phyloP scores from a whole-genome alignment of 1,140 invertebrate genomes.

The Drosophila takahashii region DNA sequence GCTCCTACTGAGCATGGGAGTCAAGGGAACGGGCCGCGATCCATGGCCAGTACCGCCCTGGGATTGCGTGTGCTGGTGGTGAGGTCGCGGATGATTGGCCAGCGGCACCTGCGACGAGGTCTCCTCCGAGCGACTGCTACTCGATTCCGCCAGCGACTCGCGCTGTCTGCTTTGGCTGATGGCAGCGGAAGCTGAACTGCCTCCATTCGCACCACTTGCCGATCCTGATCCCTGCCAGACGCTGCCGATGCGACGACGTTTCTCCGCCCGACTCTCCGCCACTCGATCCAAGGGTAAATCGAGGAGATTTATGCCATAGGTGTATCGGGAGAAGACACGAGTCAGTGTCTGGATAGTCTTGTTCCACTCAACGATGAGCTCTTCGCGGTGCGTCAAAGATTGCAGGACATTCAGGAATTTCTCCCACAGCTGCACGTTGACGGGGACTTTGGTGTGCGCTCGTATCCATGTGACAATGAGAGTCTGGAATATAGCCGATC shows the following conservation, averaged over 20 bases:
- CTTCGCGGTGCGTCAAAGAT: slow-evolving; percentile 96
- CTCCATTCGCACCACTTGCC: slow-evolving; percentile 37
- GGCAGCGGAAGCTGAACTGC: background rate
- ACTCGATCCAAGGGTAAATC: slow-evolving; percentile 94
- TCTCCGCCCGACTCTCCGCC: slow-evolving; percentile 91
- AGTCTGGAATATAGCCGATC: slow-evolving; percentile 97
- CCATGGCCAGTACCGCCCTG: slow-evolving; percentile 52
- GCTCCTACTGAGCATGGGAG: slow-evolving; percentile 85
- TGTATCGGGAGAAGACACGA: slow-evolving; percentile 95
- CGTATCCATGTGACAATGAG: slow-evolving; percentile 99
- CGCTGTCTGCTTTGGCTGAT: slow-evolving; percentile 42
- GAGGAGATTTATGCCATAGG: slow-evolving; percentile 96
- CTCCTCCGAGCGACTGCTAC: slow-evolving; percentile 77
- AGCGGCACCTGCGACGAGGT: slow-evolving; percentile 55
- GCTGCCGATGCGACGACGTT: slow-evolving; percentile 87
- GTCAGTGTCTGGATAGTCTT: slow-evolving; percentile 99
- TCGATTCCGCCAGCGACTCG: slow-evolving; percentile 63
- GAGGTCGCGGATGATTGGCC: slow-evolving; percentile 42
- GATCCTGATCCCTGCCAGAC: slow-evolving; percentile 83
- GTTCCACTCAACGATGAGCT: slow-evolving; percentile 98
- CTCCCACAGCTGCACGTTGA: slow-evolving; percentile 96
- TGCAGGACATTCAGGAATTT: slow-evolving; percentile 95
- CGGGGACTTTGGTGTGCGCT: slow-evolving; percentile 97
- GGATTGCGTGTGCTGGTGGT: slow-evolving; percentile 71
- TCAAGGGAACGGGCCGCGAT: slow-evolving; percentile 60